phyloP scores from a whole-genome alignment of 1,140 invertebrate species.

The Zaprionus capensis region DNA sequence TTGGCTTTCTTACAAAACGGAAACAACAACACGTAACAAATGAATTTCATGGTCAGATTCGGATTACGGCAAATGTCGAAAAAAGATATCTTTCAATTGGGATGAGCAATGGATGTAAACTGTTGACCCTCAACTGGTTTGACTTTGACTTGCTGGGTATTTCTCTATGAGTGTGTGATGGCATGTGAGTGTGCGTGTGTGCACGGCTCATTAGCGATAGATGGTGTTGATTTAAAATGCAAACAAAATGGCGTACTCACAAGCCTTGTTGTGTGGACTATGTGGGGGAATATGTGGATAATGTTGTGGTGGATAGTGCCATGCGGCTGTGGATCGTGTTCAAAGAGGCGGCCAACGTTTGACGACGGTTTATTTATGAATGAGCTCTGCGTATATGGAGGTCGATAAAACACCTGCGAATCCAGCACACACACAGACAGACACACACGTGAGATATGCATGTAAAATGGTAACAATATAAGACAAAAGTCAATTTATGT shows the following conservation, averaged over 20 bases:
- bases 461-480: constrained; percentile 12
- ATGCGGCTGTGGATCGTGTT: constrained; percentile 25
- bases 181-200: constrained; percentile 40
- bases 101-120: constrained; percentile 46
- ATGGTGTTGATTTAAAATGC: constrained; percentile 63
- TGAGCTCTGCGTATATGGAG: constrained; percentile 51
- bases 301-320: constrained; percentile 5
- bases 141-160: constrained; percentile 36
- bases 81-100: constrained; percentile 38
- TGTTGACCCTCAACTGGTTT: constrained; percentile 52
- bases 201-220: constrained; percentile 61
- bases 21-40: constrained; percentile 76
- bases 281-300: constrained; percentile 16
- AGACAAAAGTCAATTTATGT: constrained; percentile 47
- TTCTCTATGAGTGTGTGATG: constrained; percentile 1
- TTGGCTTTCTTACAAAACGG: constrained; percentile 76
- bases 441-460: constrained; percentile 2
- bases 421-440: constrained; percentile 13
- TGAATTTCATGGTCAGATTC: constrained; percentile 73
- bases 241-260: constrained; percentile 57
- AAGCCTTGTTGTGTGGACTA: constrained; percentile 48
- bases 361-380: constrained; percentile 65
- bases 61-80: constrained; percentile 43
- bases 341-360: constrained; percentile 26
- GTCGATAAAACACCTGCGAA: constrained; percentile 44